These are phyloP conservation scores for Procavia capensis DNA, from an alignment of 2,113 vertebrate genomes.

Conservation along the genomic window DNA sequence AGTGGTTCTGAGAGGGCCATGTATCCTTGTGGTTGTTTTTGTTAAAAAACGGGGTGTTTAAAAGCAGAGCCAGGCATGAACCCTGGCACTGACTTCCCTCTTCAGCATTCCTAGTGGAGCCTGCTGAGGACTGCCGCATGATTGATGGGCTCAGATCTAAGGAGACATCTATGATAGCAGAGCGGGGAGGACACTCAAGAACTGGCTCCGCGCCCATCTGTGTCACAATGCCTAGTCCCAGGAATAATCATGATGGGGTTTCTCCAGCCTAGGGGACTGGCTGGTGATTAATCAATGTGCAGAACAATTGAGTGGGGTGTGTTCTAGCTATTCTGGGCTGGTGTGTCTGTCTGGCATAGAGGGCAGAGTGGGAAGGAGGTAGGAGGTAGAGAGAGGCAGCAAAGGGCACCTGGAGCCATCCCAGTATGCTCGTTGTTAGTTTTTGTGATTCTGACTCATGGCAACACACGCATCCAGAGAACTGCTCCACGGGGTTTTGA, in stretches of 20 bases:
- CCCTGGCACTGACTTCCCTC: not conserved
- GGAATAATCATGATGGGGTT: slow-evolving; percentile 14
- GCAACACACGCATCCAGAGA: not conserved
- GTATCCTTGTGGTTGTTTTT: not conserved
- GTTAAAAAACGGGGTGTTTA: not conserved
- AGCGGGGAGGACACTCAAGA: not conserved
- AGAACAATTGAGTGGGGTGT: not conserved
- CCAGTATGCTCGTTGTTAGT: not conserved
- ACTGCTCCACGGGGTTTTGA: not conserved
- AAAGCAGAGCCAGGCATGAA: not conserved
- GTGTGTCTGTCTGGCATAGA: not conserved
- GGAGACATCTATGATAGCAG: not conserved
- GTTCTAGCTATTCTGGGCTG: not conserved
- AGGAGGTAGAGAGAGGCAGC: not conserved
- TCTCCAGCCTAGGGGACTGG: not conserved
- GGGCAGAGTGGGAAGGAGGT: not conserved
- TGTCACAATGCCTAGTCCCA: not conserved
- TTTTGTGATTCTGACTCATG: not conserved
- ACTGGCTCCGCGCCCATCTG: not conserved
- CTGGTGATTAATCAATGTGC: slow-evolving; percentile 15
- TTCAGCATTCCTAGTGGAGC: not conserved
- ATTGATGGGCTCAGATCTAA: not conserved
- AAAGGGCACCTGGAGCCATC: not conserved
- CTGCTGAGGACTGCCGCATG: not conserved
- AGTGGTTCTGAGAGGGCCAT: not conserved